Percentiles rank a stretch among this genome's conserved stretches.
Evolutionary conservation across 2,797 vertebrate species (phyloP).

Genomic region (Anguilla megastoma): DNA sequence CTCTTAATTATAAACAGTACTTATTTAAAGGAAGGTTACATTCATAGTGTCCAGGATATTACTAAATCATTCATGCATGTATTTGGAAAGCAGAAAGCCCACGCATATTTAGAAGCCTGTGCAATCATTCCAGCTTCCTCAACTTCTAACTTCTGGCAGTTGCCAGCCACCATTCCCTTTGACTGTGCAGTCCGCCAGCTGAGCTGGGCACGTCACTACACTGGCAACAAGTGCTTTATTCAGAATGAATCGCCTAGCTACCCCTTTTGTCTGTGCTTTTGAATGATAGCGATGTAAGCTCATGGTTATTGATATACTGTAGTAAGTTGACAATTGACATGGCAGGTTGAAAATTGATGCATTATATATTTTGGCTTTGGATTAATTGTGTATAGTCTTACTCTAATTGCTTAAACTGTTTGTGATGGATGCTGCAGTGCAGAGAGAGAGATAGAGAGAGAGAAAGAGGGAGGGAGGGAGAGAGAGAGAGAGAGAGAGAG

Average conservation of each 20-base stretch:
- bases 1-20: not conserved
- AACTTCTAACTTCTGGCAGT: not conserved
- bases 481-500: not conserved
- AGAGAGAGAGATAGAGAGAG: not conserved
- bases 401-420: constrained; percentile 5
- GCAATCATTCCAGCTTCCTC: not conserved
- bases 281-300: not conserved
- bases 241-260: not conserved
- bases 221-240: not conserved
- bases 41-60: not conserved
- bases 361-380: too few relatives aligned
- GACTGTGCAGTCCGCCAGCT: not conserved
- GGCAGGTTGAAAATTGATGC: too few relatives aligned
- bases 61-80: not conserved
- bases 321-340: too few relatives aligned
- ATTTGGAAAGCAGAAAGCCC: not conserved
- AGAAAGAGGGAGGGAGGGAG: not conserved
- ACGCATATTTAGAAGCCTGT: not conserved
- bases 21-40: not conserved
- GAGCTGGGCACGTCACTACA: not conserved
- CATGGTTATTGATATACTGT: not conserved
- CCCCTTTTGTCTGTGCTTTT: not conserved
- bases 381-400: not conserved
- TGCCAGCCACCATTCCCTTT: not conserved
- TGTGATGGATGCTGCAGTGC: not conserved